Evolutionary conservation across 92 coral and sea anemone genomes (phyloP), one percentile per base, ranked within the genome.

Genomic region (Umimayanthus kanabou): DNA sequence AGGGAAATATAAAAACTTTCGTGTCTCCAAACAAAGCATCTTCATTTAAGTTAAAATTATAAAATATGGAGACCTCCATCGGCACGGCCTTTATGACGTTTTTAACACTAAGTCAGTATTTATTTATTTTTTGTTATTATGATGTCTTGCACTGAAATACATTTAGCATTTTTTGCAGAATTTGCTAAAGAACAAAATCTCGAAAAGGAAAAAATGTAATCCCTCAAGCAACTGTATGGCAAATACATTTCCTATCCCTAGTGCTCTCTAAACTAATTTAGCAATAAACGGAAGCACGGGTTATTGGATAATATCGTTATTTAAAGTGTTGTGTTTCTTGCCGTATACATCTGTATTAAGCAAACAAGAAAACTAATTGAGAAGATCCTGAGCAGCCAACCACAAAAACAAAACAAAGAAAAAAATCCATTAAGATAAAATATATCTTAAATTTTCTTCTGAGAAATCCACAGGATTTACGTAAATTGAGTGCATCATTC

Each of bases 381-480:
- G 65, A 78, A 78, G 26, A 61, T 61, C 57, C 55, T 78, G 57
- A 49, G 49, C 10, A 78, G 81, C 81, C 81, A 49, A 78, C 16
- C 55, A 49, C 13, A 26, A 66, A n/a, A 45, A 33, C 65, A 45
- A 78, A 25, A 78, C 81, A 78, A 47, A 47, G 65, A 78, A 23
- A 40, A 40, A 78, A 45, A 5, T 11, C 81, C 81, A 78, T 78
- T 78, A 78, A 78, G 22, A 10, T 47, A 78, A 47, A n/a, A 11
- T 3, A 78, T 2, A 2, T 45, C 49, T 43, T 20, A 7, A 26
- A 43, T 77, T 42, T 77, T 77, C 43, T 25, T 75, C 23, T 18
- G 26, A 37, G 58, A 77, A 77, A 77, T 45, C 80, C 80, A 43
- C 80, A 77, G 80, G 80, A 77, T 78, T 78, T 78, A 26, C 66